Evolutionary conservation across 2,113 vertebrate genomes (phyloP), one percentile per base, ranked within the genome.

Genomic region (Myodes glareolus): DNA sequence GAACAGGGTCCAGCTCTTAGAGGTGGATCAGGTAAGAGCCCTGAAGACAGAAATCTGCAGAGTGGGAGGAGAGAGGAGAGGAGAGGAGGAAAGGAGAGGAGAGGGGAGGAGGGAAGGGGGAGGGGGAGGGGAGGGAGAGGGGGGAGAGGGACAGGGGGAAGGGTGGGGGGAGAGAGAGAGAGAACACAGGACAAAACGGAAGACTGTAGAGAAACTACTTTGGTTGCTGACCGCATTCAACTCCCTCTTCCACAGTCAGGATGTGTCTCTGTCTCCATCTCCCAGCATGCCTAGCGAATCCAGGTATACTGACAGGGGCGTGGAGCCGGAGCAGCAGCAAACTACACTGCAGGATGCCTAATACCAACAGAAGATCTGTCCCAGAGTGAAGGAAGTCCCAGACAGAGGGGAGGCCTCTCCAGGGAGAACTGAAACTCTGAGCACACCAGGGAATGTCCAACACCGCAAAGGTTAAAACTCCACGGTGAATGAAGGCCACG

Each of bases 21-120:
- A 33, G 39, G 16, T 61, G 27, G 55, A 39, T 55, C 67, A 90
- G 93, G 72, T 42, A 94, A 94, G 92, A 81, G 33, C 50, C 39
- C 50, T 7, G 68, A 96, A 42, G 88, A 82, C 50, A 90, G 72
- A 96, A 68, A 84, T 95, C 89, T 97, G 87, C 39, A 90, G 42
- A 77, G 14, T 75, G 11, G 45, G n/a, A 17, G 12, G 47, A 21
- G 31, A 70, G 67, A 25, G 10, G 1, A n/a, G n/a, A n/a, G n/a
- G 77, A 50, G 50, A 36, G n/a, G n/a, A n/a, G n/a, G 31, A 33
- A 8, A 42, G 6, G 31, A 55, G 19, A 52, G 75, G 11, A 88
- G 42, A 77, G 19, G 75, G 8, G 45, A 21, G 11, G 50, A 52
- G 50, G 25, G 47, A 21, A 50, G 16, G 31, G 21, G 33, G 12